Conservation (phyloP, 2,888 invertebrate genomes). For the Cheilosia pagana region DNA sequence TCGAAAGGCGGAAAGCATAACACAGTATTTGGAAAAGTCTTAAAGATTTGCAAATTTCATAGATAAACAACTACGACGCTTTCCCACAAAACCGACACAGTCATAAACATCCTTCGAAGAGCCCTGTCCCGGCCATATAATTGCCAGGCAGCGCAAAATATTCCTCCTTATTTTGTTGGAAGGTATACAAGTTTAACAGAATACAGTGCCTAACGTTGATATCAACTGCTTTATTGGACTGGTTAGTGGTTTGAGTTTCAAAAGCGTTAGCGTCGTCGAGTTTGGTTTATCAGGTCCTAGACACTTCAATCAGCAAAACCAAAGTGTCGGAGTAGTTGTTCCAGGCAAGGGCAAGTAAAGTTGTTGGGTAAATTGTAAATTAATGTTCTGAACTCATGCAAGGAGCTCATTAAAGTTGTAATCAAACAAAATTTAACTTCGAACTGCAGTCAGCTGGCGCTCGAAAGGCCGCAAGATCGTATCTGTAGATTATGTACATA, state of each 20-base stretch:
- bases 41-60: conserved; percentile 34
- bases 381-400: conserved; percentile 64
- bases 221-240: conserved; percentile 2
- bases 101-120: conserved; percentile 17
- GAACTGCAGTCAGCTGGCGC: conserved; percentile 38
- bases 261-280: conserved; percentile 10
- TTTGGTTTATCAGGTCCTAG: conserved; percentile 3
- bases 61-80: conserved; percentile 24
- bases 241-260: conserved; percentile 35
- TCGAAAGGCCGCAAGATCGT: conserved; percentile 11
- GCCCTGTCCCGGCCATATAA: background rate
- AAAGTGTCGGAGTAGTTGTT: conserved; percentile 52
- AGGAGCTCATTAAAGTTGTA: conserved; percentile 70
- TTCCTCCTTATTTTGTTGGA: background rate
- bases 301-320: conserved; percentile 33
- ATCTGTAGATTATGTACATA: conserved; percentile 27
- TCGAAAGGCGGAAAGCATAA: background rate
- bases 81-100: conserved; percentile 33
- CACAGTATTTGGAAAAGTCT: conserved; percentile 24
- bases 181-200: conserved; percentile 16
- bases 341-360: conserved; percentile 39
- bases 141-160: conserved; percentile 8
- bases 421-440: conserved; percentile 64
- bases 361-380: conserved; percentile 61
- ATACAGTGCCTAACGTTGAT: background rate